Conservation (phyloP, 2,888 invertebrate species). For the Cecidostiba fungosa region DNA sequence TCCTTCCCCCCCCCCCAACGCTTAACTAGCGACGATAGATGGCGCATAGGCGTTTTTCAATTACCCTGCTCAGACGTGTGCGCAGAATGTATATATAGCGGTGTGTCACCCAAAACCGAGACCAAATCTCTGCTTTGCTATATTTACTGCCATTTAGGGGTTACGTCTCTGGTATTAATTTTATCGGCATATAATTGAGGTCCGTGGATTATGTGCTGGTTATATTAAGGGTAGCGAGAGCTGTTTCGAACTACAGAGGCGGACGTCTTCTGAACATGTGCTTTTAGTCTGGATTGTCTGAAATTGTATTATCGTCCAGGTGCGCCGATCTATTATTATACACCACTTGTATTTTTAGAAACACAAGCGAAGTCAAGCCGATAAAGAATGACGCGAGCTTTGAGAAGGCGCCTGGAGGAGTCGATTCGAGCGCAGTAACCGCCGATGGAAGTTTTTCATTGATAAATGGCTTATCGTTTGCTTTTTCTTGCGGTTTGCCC, state of each 20-base stretch:
- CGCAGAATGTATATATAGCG: no score
- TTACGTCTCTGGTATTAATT: no score
- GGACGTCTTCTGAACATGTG: background rate
- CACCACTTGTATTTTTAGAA: slow-evolving; percentile 10
- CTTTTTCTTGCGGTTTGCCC: background rate
- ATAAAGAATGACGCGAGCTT: background rate
- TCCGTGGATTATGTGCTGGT: no score
- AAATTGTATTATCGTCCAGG: no score
- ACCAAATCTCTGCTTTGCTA: no score
- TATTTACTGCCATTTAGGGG: no score
- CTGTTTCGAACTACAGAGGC: background rate
- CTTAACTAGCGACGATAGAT: no score
- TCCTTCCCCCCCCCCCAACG: no score
- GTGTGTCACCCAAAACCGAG: no score
- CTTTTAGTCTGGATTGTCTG: background rate
- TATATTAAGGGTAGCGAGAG: background rate
- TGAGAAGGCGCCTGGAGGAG: background rate
- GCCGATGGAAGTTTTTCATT: slow-evolving; percentile 20
- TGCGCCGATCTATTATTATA: slow-evolving; percentile 1
- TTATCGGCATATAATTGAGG: no score
- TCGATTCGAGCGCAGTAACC: background rate
- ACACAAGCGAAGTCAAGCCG: background rate
- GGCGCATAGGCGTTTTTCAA: no score
- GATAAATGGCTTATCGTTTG: slow-evolving; percentile 32
- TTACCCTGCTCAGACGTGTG: no score